These are phyloP conservation scores for Thomomys bottae DNA, from an alignment of 2,113 vertebrate species.

Conservation along the genomic window DNA sequence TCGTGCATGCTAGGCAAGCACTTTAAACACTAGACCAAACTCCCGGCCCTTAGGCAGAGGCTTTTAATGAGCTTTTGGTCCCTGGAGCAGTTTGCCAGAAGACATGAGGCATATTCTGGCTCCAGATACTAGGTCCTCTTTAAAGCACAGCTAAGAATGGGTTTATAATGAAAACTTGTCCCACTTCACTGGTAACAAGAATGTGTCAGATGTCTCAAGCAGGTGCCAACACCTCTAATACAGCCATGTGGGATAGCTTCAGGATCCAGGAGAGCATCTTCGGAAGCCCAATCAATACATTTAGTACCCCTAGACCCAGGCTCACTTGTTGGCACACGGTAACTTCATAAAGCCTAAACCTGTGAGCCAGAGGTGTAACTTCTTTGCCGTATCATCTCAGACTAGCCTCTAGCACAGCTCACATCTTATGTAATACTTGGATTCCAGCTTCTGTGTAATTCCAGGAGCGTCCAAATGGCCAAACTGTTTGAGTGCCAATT, in stretches of 20 bases:
- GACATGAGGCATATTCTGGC: slow-evolving; percentile 24
- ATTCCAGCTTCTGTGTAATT: not conserved
- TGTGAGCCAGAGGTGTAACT: not conserved
- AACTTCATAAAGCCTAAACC: not conserved
- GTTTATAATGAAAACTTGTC: slow-evolving; percentile 32
- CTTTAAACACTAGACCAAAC: too few species aligned
- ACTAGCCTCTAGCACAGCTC: not conserved
- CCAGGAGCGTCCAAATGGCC: slow-evolving; percentile 16
- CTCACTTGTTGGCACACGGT: slow-evolving; percentile 13
- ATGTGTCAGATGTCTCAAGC: slow-evolving; percentile 18
- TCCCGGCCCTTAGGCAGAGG: not conserved
- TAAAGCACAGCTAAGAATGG: not conserved
- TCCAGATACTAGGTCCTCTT: not conserved
- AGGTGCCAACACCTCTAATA: not conserved
- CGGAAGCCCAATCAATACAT: not conserved
- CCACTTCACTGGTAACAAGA: slow-evolving; percentile 9
- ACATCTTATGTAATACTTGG: not conserved
- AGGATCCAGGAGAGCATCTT: not conserved
- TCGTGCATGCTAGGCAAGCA: too few species aligned
- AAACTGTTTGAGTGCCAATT: not conserved
- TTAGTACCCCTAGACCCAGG: not conserved
- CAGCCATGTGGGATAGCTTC: not conserved
- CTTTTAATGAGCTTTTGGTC: not conserved
- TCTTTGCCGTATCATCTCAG: not conserved
- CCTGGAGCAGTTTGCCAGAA: not conserved